Conservation (phyloP, 2,797 vertebrate species). For the Amazonetta brasiliensis region DNA sequence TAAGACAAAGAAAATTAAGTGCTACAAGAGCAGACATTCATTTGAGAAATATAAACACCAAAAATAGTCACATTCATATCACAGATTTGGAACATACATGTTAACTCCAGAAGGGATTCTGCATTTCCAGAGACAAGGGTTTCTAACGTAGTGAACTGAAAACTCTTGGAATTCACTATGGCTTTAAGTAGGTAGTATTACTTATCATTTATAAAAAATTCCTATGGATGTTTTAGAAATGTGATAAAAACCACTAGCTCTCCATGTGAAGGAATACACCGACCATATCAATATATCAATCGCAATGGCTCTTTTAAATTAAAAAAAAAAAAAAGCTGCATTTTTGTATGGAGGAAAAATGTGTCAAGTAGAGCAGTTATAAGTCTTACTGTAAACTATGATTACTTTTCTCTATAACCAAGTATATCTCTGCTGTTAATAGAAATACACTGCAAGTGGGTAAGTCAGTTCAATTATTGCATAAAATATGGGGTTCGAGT, state of each 20-base stretch:
- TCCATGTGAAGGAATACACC: not conserved
- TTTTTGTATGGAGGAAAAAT: not conserved
- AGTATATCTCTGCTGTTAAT: not conserved
- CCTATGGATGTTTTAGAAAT: not conserved
- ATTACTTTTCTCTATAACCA: not conserved
- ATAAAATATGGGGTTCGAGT: not conserved
- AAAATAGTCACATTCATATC: not conserved
- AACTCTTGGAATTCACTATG: not conserved
- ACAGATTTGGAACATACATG: not conserved
- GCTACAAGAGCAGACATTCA: not conserved
- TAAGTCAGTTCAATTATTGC: not conserved
- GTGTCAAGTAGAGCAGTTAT: not conserved
- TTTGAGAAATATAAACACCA: not conserved
- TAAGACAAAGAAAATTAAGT: not conserved
- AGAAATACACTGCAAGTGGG: not conserved
- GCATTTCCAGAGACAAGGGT: not conserved
- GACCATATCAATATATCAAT: not conserved
- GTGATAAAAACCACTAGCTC: not conserved
- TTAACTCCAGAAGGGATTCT: not conserved
- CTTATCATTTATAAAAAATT: not conserved
- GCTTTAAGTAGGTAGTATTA: not conserved
- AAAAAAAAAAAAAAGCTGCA: not conserved
- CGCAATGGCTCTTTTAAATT: not conserved
- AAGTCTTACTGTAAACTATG: not conserved
- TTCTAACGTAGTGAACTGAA: not conserved